Evolutionary conservation across 2,113 vertebrate species (phyloP).

Genomic region (human): GRCh38 chr1:107128501-107129000

Average conservation of each 20-base stretch:
- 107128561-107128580: too few species aligned
- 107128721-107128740: background rate
- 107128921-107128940: background rate
- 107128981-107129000: background rate
- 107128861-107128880: constrained; percentile 34
- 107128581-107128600: too few species aligned
- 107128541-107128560: too few species aligned
- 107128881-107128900: background rate
- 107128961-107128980: background rate
- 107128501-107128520: too few species aligned
- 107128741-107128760: background rate
- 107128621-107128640: too few species aligned
- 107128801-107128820: background rate
- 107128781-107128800: background rate
- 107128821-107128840: background rate
- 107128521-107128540: too few species aligned
- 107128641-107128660: too few species aligned
- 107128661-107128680: too few species aligned
- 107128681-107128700: too few species aligned
- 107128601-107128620: too few species aligned
- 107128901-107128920: background rate
- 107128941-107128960: background rate
- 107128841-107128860: constrained; percentile 1
- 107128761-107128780: background rate
- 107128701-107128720: background rate